Evolutionary conservation across 2,797 vertebrate species (phyloP), one percentile per base, ranked within the genome.

Genomic region (Saguinus oedipus): DNA sequence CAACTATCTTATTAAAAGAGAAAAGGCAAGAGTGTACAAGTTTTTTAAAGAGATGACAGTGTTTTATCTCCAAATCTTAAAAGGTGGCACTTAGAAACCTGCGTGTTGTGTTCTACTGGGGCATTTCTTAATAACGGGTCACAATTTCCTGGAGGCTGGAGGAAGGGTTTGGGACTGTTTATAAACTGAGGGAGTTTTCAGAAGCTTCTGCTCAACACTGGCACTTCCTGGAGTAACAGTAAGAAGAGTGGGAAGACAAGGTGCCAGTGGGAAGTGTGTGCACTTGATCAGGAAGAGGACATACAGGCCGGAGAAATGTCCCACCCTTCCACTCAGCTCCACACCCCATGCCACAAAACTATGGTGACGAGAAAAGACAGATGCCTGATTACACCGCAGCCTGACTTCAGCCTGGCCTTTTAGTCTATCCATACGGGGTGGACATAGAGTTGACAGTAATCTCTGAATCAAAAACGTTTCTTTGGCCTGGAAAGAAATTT

Each of bases 11-110:
- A 76, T 5, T 68, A 57, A 90, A 81, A 86, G 46, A 89, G 48
- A 96, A 89, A 94, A 82, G 74, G 50, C 74, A 88, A 93, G 92
- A 95, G 88, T 81, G 79, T 79, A 90, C 39, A 97, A 78, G 79
- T 79, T 55, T 74, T 84, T 92, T 27, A 78, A 95, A 95, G 39
- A 72, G 72, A 74, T 70, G 81, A 96, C 75, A 2, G 5, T 79
- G 12, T 86, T 91, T 95, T 95, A 94, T 79, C 64, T 64, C n/a
- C 74, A 44, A 9, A 64, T 82, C 79, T 94, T 72, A 95, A 95
- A 83, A 61, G n/a, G 61, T 46, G 48, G 24, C 70, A 75, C 74
- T 82, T n/a, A 75, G 79, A 84, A 87, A 57, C 12, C 70, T 36
- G 5, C 24, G 1, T 83, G 50, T 81, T 86, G 1, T 83, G 46